Evolutionary conservation across 2,888 invertebrate species (phyloP).

Genomic region (Augiades crinisus): DNA sequence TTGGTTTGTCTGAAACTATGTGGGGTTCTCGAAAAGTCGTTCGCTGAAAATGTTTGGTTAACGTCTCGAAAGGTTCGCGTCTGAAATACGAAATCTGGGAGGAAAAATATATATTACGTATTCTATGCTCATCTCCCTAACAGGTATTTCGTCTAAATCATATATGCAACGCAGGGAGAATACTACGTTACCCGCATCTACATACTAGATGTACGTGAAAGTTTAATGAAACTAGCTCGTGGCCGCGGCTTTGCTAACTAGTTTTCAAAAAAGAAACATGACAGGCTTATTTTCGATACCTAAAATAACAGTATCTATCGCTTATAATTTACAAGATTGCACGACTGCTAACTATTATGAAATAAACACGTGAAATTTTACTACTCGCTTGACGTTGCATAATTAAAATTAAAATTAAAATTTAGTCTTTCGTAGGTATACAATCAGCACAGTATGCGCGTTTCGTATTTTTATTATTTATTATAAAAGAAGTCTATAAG

Average conservation of each 20-base stretch:
- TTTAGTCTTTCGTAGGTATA: too few relatives aligned
- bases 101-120: slow-evolving; percentile 34
- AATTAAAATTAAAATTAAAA: too few relatives aligned
- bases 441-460: too few relatives aligned
- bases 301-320: too few relatives aligned
- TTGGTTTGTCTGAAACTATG: background rate
- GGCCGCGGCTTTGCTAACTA: background rate
- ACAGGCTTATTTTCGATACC: too few relatives aligned
- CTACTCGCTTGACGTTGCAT: too few relatives aligned
- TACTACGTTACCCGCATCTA: background rate
- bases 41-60: slow-evolving; percentile 25
- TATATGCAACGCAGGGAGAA: slow-evolving; percentile 8
- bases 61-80: slow-evolving; percentile 31
- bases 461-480: too few relatives aligned
- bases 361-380: too few relatives aligned
- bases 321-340: too few relatives aligned
- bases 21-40: background rate
- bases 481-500: too few relatives aligned
- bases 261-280: background rate
- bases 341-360: too few relatives aligned
- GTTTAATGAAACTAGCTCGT: background rate
- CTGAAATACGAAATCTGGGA: slow-evolving; percentile 31
- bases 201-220: background rate
- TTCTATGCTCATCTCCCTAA: slow-evolving; percentile 31
- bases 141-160: slow-evolving; percentile 28